These are phyloP conservation scores for Brachionus manjavacas DNA, from an alignment of 1,140 invertebrate species.

Conservation along the genomic window DNA sequence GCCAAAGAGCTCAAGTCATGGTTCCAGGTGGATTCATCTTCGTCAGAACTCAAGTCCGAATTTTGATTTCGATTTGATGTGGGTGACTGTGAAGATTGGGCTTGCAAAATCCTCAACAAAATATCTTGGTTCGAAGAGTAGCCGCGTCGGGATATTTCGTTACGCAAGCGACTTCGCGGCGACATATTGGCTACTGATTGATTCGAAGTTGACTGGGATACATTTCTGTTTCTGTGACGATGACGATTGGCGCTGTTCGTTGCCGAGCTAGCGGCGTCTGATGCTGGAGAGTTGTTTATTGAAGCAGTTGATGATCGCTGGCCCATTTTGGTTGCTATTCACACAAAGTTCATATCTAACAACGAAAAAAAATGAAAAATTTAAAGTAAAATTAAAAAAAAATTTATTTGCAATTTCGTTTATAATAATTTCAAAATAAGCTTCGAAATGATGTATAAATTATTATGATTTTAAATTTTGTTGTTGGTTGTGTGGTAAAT, in stretches of 20 bases:
- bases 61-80: slow-evolving; percentile 23
- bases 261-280: not conserved
- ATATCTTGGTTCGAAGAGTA: not conserved
- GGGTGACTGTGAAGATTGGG: not conserved
- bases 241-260: not conserved
- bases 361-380: not conserved
- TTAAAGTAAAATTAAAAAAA: not conserved
- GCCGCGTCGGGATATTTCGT: slow-evolving; percentile 3
- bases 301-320: slow-evolving; percentile 27
- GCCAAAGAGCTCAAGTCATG: slow-evolving; percentile 31
- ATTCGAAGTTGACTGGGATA: not conserved
- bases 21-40: slow-evolving; percentile 30
- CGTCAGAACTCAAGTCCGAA: slow-evolving; percentile 36
- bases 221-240: slow-evolving; percentile 3
- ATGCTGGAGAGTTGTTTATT: not conserved
- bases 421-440: slow-evolving; percentile 29
- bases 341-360: not conserved
- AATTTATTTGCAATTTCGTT: slow-evolving; percentile 14
- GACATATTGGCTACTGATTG: not conserved
- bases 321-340: slow-evolving; percentile 7
- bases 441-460: not conserved
- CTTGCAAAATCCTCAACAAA: slow-evolving; percentile 24
- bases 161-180: not conserved
- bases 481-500: not conserved
- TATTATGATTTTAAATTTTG: slow-evolving; percentile 17